Evolutionary conservation across 2,113 vertebrate species (phyloP).

Genomic region (Puntigrus tetrazona): DNA sequence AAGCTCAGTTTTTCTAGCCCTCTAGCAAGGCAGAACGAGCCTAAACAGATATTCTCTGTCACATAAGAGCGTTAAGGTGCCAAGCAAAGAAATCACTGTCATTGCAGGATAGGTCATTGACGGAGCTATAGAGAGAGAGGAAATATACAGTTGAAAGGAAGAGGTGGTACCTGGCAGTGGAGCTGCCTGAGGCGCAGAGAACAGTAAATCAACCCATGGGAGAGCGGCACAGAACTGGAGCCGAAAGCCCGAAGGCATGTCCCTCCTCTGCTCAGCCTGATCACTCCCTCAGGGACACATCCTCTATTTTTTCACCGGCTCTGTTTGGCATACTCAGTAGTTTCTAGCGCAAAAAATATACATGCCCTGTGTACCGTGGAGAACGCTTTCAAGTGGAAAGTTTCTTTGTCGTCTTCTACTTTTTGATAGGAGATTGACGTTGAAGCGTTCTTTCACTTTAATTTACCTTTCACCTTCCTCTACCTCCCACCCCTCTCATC

Average conservation of each 20-base stretch:
- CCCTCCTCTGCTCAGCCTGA: slow-evolving; percentile 11
- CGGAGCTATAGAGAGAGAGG: slow-evolving; percentile 28
- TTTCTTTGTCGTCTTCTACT: slow-evolving; percentile 14
- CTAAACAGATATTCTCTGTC: slow-evolving; percentile 36
- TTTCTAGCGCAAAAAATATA: slow-evolving; percentile 37
- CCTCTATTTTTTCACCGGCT: slow-evolving; percentile 1
- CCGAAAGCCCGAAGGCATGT: slow-evolving; percentile 42
- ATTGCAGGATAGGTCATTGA: slow-evolving; percentile 51
- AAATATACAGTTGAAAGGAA: slow-evolving; percentile 52
- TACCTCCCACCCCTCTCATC: neutral
- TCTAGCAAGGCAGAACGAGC: slow-evolving; percentile 29
- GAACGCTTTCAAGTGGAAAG: slow-evolving; percentile 2
- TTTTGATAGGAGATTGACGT: neutral
- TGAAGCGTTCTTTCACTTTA: neutral
- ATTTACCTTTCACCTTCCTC: neutral
- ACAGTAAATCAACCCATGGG: slow-evolving; percentile 51
- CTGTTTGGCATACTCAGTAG: slow-evolving; percentile 19
- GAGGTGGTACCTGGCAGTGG: slow-evolving; percentile 38
- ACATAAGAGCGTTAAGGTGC: slow-evolving; percentile 32
- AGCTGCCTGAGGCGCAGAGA: slow-evolving; percentile 40
- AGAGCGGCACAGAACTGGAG: slow-evolving; percentile 35
- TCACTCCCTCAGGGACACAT: slow-evolving; percentile 3
- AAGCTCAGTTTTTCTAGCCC: slow-evolving; percentile 20
- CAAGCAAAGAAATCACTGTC: slow-evolving; percentile 43
- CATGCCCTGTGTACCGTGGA: slow-evolving; percentile 5